Percentiles rank a stretch among this genome's conserved stretches.
phyloP scores from a whole-genome alignment of 2,113 vertebrate genomes.

The Grammatotria lemairii region DNA sequence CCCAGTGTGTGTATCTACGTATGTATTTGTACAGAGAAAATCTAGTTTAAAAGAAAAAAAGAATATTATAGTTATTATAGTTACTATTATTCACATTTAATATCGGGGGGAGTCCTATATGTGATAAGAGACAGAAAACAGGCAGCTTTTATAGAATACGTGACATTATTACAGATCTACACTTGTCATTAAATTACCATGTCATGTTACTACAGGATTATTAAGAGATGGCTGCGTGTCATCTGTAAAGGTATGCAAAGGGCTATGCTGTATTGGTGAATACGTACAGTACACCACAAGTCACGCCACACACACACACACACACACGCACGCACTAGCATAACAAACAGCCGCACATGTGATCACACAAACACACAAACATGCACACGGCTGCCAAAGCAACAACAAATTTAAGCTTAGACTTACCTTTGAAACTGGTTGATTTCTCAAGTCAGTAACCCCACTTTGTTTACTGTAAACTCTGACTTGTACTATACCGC shows the following conservation, averaged over 20 bases:
- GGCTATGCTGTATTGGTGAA: slow-evolving; percentile 62
- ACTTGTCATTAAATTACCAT: slow-evolving; percentile 37
- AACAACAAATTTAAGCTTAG: slow-evolving; percentile 19
- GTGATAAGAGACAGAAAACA: slow-evolving; percentile 40
- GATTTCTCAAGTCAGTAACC: slow-evolving; percentile 35
- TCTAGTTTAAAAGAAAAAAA: slow-evolving; percentile 67
- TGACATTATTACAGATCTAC: slow-evolving; percentile 44
- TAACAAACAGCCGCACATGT: background rate
- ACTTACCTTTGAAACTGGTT: slow-evolving; percentile 12
- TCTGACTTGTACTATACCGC: slow-evolving; percentile 42
- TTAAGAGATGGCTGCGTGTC: slow-evolving; percentile 39
- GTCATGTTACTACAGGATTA: slow-evolving; percentile 31
- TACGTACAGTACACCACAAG: slow-evolving; percentile 19
- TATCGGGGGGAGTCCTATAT: slow-evolving; percentile 42
- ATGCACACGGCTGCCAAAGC: slow-evolving; percentile 49
- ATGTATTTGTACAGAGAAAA: slow-evolving; percentile 72
- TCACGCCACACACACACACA: background rate
- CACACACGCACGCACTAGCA: background rate
- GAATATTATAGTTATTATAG: slow-evolving; percentile 52
- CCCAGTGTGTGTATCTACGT: slow-evolving; percentile 58
- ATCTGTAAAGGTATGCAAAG: slow-evolving; percentile 58
- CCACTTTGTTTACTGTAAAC: slow-evolving; percentile 33
- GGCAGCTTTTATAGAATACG: slow-evolving; percentile 60
- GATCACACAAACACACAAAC: slow-evolving; percentile 5
- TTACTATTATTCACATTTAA: slow-evolving; percentile 46